Conservation (phyloP, 2,113 vertebrate genomes). For the Vulpes vulpes region DNA sequence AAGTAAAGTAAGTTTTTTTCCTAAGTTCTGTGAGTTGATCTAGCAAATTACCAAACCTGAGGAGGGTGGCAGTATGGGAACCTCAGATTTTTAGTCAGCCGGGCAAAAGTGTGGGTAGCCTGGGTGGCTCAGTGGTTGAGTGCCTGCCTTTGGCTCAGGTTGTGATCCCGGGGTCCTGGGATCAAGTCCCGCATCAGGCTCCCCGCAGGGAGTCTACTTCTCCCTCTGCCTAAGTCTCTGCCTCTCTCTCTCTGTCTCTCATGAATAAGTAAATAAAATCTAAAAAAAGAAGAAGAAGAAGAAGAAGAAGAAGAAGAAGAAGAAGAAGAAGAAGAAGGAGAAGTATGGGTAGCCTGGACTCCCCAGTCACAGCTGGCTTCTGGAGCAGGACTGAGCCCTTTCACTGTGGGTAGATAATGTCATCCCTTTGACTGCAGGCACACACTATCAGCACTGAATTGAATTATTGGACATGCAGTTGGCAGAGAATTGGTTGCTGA, state of each 20-base stretch:
- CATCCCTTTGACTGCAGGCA: not conserved
- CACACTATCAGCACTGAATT: not conserved
- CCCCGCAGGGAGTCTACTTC: too few species aligned
- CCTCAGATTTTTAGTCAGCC: not conserved
- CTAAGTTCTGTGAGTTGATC: not conserved
- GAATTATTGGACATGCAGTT: not conserved
- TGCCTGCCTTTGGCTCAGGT: too few species aligned
- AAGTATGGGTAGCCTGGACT: not conserved
- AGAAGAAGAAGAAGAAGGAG: too few species aligned
- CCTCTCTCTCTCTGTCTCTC: too few species aligned
- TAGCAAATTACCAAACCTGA: not conserved
- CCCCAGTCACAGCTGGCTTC: not conserved
- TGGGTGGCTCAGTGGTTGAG: too few species aligned
- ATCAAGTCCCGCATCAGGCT: too few species aligned
- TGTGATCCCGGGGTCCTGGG: too few species aligned
- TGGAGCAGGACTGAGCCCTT: not conserved
- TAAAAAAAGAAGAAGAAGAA: too few species aligned
- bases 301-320: too few species aligned
- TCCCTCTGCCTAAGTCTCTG: too few species aligned
- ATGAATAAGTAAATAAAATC: too few species aligned
- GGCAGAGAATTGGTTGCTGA: not conserved
- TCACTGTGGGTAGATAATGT: not conserved
- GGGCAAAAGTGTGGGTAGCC: not conserved
- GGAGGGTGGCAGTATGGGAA: not conserved
- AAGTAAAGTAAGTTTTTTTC: not conserved